Evolutionary conservation across 2,113 vertebrate species (phyloP).

Genomic region (Cyprinus carpio): DNA sequence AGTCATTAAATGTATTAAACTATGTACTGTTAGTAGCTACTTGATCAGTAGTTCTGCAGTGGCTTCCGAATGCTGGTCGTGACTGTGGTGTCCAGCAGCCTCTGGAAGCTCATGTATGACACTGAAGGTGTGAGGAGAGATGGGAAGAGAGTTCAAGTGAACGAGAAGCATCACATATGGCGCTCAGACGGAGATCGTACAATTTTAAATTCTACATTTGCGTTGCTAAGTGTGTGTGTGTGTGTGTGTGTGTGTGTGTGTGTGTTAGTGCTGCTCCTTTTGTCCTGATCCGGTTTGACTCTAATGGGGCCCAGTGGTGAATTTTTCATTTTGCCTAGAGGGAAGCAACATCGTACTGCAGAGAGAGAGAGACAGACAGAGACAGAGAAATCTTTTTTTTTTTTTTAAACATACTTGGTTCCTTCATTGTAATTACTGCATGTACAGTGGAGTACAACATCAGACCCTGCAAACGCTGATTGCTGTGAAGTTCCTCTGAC

Average conservation of each 20-base stretch:
- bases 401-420: not conserved
- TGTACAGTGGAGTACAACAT: not conserved
- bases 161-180: not conserved
- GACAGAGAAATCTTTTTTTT: not conserved
- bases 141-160: not conserved
- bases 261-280: conserved; percentile 49
- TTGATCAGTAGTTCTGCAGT: not conserved
- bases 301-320: conserved; percentile 79
- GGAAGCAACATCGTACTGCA: conserved; percentile 61
- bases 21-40: not conserved
- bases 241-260: conserved; percentile 42
- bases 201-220: conserved; percentile 67
- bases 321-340: conserved; percentile 82
- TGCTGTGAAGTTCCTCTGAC: not conserved
- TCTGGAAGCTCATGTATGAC: not conserved
- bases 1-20: not conserved
- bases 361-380: conserved; percentile 52
- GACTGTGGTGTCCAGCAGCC: too few species aligned
- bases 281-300: conserved; percentile 76
- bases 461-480: not conserved
- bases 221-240: conserved; percentile 51
- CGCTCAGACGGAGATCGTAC: conserved; percentile 29
- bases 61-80: not conserved
- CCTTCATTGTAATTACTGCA: not conserved
- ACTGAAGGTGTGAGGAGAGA: conserved; percentile 4